Evolutionary conservation across 2,888 invertebrate genomes (phyloP), one percentile per base, ranked within the genome.

Genomic region (Branchellion lobata): DNA sequence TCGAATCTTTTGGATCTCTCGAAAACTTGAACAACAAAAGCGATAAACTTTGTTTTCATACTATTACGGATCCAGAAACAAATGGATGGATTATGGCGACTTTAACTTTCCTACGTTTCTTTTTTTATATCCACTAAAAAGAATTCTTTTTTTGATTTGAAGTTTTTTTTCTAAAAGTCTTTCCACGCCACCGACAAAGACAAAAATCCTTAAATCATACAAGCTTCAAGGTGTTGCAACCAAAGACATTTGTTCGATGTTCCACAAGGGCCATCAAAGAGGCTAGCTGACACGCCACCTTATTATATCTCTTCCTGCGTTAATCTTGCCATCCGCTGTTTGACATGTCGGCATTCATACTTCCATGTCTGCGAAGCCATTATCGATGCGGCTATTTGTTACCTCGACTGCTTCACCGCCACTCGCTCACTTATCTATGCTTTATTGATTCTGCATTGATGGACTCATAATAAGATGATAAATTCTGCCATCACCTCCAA

Each of bases 51-150:
- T 47, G 8, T 47, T 57, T 24, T 57, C 61, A 24, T 57, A 24
- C 14, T n/a, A 57, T 57, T 18, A 57, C 40, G 61, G 11, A 14
- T 57, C 3, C 5, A 57, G 21, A 5, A 57, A 57, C 61, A 57
- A 57, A 57, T 57, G 61, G n/a, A 57, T n/a, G 24, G 61, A 57
- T 57, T 57, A 57, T 18, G 61, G 24, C 5, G 61, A 57, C 61
- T 57, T n/a, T 57, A n/a, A 14, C 24, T 57, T 57, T 57, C n/a
- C n/a, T 24, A 5, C 61, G 3, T 57, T 57, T 57, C 24, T 18
- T 24, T 57, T 57, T 57, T n/a, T 57, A 18, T 57, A 14, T 57
- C n/a, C n/a, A n/a, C n/a, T n/a, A n/a, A n/a, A n/a, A n/a, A n/a
- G n/a, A 24, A 57, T 5, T 57, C 24, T 57, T 24, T 24, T 24